Base-by-base conservation (phyloP, 2,113 vertebrate genomes). In the Xenotilapia longispinis region DNA sequence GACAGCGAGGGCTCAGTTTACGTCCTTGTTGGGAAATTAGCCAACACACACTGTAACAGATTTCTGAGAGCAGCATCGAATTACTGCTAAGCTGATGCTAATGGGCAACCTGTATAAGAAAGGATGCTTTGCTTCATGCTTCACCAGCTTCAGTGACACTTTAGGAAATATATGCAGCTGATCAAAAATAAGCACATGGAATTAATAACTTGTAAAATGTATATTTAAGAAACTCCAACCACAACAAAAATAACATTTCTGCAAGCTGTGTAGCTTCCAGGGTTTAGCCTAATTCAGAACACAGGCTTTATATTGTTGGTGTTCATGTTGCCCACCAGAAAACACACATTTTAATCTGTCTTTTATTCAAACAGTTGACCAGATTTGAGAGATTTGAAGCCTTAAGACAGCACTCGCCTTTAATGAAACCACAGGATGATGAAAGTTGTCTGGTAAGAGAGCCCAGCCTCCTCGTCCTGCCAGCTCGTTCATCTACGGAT, bases 381-480 rank as follows among this genome's bases (percentile, higher is more conserved):
- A 97, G 96, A 89, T 97, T 97, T 93, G 97, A 97, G 82, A 96
- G 94, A 93, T 97, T 97, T 78, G 97, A 97, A 36, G 92, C 94
- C 19, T 95, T 93, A 88, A 95, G 90, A 83, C 95, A 96, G 33
- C 93, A 84, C 10, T 70, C 93, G 7, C 94, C 95, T 0, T 31
- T 85, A 79, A 81, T 91, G 53, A 97, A 95, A 65, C 33, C 94
- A 21, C 95, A 95, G 85, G 96, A 97, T 85, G 75, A 93, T 21
- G 83, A 87, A 89, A 93, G 92, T 82, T 91, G 95, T 84, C 73
- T 87, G 96, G 96, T 95, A 91, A 86, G 79, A 75, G n/a, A 83
- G 68, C 15, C 7, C 38, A 6, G 19, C 9, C 8, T 49, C 85
- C 42, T 86, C 33, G 17, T 28, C 81, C n/a, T 1, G 55, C 5